phyloP scores from a whole-genome alignment of 2,888 invertebrate species.

The Orchestes rusci region DNA sequence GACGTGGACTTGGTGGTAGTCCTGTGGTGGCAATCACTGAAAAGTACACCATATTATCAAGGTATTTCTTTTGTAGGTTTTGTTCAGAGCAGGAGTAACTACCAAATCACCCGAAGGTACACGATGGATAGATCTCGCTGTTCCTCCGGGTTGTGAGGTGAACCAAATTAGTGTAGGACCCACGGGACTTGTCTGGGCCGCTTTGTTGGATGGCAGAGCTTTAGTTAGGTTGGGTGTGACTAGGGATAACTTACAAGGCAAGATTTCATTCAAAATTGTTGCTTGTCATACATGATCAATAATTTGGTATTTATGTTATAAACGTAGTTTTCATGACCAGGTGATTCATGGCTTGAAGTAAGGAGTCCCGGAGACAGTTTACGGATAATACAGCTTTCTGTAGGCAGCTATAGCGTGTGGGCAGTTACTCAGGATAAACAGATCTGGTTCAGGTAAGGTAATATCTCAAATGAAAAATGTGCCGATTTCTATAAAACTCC shows the following conservation, averaged over 20 bases:
- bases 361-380: constrained; percentile 65
- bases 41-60: no score
- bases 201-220: constrained; percentile 75
- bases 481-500: no score
- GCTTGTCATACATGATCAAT: neutral
- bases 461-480: neutral
- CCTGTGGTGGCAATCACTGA: no score
- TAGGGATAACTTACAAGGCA: constrained; percentile 57
- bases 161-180: constrained; percentile 80
- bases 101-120: constrained; percentile 80
- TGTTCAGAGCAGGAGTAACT: constrained; percentile 78
- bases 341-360: constrained; percentile 71
- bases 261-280: constrained; percentile 1
- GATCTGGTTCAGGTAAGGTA: constrained; percentile 79
- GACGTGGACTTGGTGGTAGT: no score
- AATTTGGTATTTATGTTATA: no score
- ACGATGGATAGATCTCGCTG: constrained; percentile 73
- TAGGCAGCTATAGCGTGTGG: constrained; percentile 74
- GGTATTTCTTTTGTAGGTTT: constrained; percentile 50
- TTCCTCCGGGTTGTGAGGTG: constrained; percentile 73
- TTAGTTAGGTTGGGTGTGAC: constrained; percentile 78
- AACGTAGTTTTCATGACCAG: constrained; percentile 4
- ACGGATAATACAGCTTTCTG: constrained; percentile 68
- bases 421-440: constrained; percentile 75
- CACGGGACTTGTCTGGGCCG: constrained; percentile 81